A percentile compares a stretch with the other conserved stretches of the same genome.
These are phyloP conservation scores for Sphecodes monilicornis DNA, from an alignment of 2,888 invertebrate species.

Conservation along the genomic window DNA sequence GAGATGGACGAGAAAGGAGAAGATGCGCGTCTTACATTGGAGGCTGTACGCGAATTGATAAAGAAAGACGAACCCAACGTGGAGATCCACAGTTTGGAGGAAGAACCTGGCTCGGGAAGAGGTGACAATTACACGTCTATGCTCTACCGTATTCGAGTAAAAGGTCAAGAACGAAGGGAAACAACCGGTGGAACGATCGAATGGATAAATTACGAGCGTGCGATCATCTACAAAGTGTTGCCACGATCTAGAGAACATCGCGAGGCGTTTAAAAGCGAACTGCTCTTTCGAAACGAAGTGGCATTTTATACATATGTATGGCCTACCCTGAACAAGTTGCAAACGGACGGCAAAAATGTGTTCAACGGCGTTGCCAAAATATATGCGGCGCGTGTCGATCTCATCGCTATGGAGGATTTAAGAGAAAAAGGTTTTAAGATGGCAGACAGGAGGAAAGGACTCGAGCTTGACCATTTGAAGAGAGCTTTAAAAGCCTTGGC, in stretches of 20 bases:
- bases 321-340: conserved; percentile 88
- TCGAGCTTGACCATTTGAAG: conserved; percentile 81
- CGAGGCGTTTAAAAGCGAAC: conserved; percentile 90
- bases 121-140: conserved; percentile 92
- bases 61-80: conserved; percentile 78
- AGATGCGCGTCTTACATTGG: conserved; percentile 70
- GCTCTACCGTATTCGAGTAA: conserved; percentile 88
- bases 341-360: conserved; percentile 78
- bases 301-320: conserved; percentile 90
- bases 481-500: conserved; percentile 84
- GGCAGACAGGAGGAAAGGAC: conserved; percentile 83
- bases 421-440: conserved; percentile 82
- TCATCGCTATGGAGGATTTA: conserved; percentile 85
- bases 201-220: conserved; percentile 87
- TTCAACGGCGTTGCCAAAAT: conserved; percentile 81
- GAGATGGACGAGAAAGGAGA: conserved; percentile 52
- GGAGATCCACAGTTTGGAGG: conserved; percentile 84
- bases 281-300: conserved; percentile 89
- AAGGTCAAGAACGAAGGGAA: conserved; percentile 85
- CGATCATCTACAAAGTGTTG: conserved; percentile 90
- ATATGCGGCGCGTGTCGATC: conserved; percentile 82
- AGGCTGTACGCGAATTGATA: conserved; percentile 79
- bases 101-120: conserved; percentile 89
- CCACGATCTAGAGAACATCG: conserved; percentile 88
- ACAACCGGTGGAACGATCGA: conserved; percentile 76